These are phyloP conservation scores for Ageneiosus marmoratus DNA, from an alignment of 2,113 vertebrate species.

Conservation along the genomic window DNA sequence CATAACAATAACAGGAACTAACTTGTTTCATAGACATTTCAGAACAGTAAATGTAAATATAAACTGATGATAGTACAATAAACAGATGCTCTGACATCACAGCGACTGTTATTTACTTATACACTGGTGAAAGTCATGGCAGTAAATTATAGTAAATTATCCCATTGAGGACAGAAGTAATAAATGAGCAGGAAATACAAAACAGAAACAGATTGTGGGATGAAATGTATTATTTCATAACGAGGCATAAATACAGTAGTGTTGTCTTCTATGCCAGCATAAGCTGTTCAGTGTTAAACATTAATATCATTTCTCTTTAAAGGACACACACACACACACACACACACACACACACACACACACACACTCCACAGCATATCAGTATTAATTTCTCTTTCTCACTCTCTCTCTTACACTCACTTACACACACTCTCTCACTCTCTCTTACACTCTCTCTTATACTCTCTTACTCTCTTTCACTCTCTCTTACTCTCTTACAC, in stretches of 20 bases:
- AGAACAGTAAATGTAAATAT: not conserved
- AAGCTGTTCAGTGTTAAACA: slow-evolving; percentile 24
- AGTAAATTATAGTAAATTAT: not conserved
- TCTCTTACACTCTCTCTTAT: too few relatives aligned
- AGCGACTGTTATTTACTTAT: not conserved
- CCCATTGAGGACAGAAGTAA: not conserved
- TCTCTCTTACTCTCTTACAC: too few relatives aligned
- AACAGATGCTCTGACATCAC: not conserved
- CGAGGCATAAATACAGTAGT: slow-evolving; percentile 49
- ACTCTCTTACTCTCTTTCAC: too few relatives aligned
- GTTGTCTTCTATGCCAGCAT: slow-evolving; percentile 39
- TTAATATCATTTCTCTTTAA: not conserved
- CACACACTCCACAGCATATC: not conserved
- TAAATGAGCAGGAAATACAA: not conserved
- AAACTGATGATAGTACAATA: not conserved
- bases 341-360: not conserved
- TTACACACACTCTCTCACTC: too few relatives aligned
- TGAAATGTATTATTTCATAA: slow-evolving; percentile 37
- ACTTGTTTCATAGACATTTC: not conserved
- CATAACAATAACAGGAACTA: not conserved
- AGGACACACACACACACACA: slow-evolving; percentile 22
- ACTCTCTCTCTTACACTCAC: not conserved
- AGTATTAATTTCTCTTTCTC: slow-evolving; percentile 31
- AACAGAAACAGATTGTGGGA: not conserved
- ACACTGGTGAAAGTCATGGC: not conserved